A percentile compares a stretch with the other conserved stretches of the same genome.
phyloP scores from a whole-genome alignment of 2,113 vertebrate genomes.

The Martes martes region DNA sequence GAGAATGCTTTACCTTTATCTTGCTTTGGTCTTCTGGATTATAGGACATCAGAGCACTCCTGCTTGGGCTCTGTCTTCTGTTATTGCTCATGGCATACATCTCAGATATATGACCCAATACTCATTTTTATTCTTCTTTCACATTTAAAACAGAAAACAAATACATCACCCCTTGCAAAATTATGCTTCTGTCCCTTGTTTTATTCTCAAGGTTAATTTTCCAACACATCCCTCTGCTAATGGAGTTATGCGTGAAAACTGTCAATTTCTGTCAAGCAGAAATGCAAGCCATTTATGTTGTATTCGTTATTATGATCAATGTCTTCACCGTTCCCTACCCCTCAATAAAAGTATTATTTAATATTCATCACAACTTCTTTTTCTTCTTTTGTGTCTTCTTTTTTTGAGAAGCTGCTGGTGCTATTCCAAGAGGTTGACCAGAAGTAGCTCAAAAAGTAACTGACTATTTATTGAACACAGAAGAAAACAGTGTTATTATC shows the following conservation, averaged over 20 bases:
- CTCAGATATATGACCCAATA: background rate
- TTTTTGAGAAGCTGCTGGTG: background rate
- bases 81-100: background rate
- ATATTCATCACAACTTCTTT: background rate
- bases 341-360: background rate
- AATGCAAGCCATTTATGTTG: background rate
- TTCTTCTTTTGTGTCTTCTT: background rate
- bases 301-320: background rate
- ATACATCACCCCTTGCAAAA: background rate
- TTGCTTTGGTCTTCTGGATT: background rate
- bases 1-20: background rate
- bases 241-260: background rate
- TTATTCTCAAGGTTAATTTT: background rate
- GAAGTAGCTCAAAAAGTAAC: background rate
- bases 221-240: background rate
- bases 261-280: background rate
- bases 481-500: background rate
- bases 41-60: background rate
- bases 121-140: background rate
- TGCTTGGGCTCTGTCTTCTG: background rate
- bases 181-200: background rate
- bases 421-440: background rate
- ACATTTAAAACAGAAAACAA: background rate
- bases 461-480: background rate
- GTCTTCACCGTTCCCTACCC: background rate